Conservation (phyloP, 2,888 invertebrate species). For the Crioceris asparagi region DNA sequence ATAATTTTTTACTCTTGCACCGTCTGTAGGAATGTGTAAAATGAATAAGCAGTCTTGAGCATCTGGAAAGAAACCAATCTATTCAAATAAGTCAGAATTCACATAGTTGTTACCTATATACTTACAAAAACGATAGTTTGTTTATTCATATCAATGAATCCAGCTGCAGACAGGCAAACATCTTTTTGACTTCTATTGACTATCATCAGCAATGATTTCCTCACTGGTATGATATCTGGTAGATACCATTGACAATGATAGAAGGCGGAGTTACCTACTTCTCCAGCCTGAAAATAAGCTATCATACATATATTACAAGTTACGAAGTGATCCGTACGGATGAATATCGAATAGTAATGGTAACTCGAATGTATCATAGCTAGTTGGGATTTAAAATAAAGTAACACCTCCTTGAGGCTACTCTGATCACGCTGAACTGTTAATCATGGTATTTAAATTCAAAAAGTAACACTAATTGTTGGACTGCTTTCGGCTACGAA, state of each 20-base stretch:
- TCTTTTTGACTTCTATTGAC: conserved; percentile 13
- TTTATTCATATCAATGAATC: conserved; percentile 14
- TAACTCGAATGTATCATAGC: too few relatives aligned
- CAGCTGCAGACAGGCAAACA: conserved; percentile 12
- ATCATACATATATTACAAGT: background rate
- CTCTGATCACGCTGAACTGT: too few relatives aligned
- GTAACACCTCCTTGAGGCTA: too few relatives aligned
- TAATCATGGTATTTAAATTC: too few relatives aligned
- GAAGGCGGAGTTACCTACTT: conserved; percentile 13
- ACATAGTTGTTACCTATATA: conserved; percentile 1
- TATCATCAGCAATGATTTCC: conserved; percentile 13
- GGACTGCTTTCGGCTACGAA: too few relatives aligned
- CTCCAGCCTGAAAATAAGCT: conserved; percentile 13
- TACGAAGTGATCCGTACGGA: too few relatives aligned
- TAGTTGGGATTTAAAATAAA: too few relatives aligned
- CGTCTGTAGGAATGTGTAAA: conserved; percentile 16
- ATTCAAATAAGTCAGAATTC: background rate
- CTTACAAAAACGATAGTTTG: conserved; percentile 15
- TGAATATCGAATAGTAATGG: too few relatives aligned
- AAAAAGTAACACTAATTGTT: too few relatives aligned
- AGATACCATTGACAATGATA: conserved; percentile 15
- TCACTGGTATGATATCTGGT: conserved; percentile 11
- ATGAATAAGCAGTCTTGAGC: conserved; percentile 17
- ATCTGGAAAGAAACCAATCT: conserved; percentile 12
- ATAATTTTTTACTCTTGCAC: too few relatives aligned